A percentile compares a stretch with the other conserved stretches of the same genome.
phyloP scores from a whole-genome alignment of 2,888 invertebrate genomes.

The Lasioglossum calceatum region DNA sequence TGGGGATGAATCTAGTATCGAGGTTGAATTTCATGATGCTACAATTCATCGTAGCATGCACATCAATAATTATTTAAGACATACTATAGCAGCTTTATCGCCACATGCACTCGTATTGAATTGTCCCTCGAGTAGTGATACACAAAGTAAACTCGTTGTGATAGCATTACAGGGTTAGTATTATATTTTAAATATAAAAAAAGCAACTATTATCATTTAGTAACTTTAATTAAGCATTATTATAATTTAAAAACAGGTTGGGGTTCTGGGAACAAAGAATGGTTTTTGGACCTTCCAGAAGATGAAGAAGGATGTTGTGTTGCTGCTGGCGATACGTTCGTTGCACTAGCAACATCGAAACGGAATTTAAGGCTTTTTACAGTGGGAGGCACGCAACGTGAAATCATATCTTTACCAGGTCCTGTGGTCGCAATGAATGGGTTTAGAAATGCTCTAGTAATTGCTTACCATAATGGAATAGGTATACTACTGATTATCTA shows the following conservation, averaged over 20 bases:
- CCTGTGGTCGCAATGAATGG: slow-evolving; percentile 89
- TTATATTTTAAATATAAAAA: slow-evolving; percentile 12
- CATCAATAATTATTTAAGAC: slow-evolving; percentile 93
- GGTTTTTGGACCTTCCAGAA: slow-evolving; percentile 91
- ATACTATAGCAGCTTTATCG: slow-evolving; percentile 95
- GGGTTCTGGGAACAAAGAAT: slow-evolving; percentile 92
- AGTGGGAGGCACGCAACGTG: slow-evolving; percentile 94
- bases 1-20: slow-evolving; percentile 89
- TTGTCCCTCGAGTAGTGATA: slow-evolving; percentile 86
- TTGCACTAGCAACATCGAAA: slow-evolving; percentile 92
- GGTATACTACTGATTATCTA: slow-evolving; percentile 76
- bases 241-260: slow-evolving; percentile 77
- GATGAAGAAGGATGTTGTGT: slow-evolving; percentile 91
- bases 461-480: slow-evolving; percentile 88
- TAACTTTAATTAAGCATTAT: not conserved
- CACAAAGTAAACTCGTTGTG: slow-evolving; percentile 86
- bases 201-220: slow-evolving; percentile 16
- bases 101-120: slow-evolving; percentile 92
- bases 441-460: slow-evolving; percentile 87
- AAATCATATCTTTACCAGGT: slow-evolving; percentile 90
- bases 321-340: slow-evolving; percentile 88
- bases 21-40: slow-evolving; percentile 98
- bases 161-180: slow-evolving; percentile 78
- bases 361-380: slow-evolving; percentile 93
- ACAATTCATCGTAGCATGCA: slow-evolving; percentile 95